Evolutionary conservation across 2,888 invertebrate species (phyloP).

Genomic region (Macroteleia sp.): DNA sequence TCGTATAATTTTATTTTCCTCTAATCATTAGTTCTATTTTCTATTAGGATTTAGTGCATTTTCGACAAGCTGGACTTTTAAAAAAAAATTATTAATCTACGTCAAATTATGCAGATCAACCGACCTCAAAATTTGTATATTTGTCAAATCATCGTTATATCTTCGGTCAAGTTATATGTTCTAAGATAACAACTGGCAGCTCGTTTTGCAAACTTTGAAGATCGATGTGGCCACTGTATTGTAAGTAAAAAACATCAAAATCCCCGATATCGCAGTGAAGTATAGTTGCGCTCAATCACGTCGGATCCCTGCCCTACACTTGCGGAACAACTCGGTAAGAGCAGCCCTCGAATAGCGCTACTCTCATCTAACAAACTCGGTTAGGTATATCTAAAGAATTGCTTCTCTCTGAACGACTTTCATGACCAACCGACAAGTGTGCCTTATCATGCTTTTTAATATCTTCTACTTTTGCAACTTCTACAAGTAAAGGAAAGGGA

Average conservation of each 20-base stretch:
- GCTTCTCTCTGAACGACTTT: constrained; percentile 31
- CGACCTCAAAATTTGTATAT: constrained; percentile 29
- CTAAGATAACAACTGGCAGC: constrained; percentile 59
- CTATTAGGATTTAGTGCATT: too few relatives aligned
- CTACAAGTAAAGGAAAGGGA: too few relatives aligned
- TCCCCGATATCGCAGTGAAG: constrained; percentile 62
- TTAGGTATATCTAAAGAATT: constrained; percentile 44
- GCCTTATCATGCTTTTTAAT: constrained; percentile 56
- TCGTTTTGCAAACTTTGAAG: constrained; percentile 64
- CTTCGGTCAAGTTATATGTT: constrained; percentile 44
- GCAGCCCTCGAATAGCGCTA: constrained; percentile 50
- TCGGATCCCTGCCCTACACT: constrained; percentile 44
- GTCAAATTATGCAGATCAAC: constrained; percentile 9
- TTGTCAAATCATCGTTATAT: constrained; percentile 38
- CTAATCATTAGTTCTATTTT: too few relatives aligned
- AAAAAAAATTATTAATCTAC: too few relatives aligned
- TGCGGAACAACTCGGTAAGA: constrained; percentile 60
- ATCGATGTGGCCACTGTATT: constrained; percentile 58
- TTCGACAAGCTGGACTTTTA: too few relatives aligned
- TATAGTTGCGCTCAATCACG: constrained; percentile 62
- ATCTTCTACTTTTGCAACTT: constrained; percentile 30
- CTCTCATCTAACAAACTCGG: constrained; percentile 58
- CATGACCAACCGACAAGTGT: constrained; percentile 44
- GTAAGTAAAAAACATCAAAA: constrained; percentile 60
- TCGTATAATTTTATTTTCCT: too few relatives aligned